Evolutionary conservation across 2,113 vertebrate species (phyloP).

Genomic region (Zapornia atra): DNA sequence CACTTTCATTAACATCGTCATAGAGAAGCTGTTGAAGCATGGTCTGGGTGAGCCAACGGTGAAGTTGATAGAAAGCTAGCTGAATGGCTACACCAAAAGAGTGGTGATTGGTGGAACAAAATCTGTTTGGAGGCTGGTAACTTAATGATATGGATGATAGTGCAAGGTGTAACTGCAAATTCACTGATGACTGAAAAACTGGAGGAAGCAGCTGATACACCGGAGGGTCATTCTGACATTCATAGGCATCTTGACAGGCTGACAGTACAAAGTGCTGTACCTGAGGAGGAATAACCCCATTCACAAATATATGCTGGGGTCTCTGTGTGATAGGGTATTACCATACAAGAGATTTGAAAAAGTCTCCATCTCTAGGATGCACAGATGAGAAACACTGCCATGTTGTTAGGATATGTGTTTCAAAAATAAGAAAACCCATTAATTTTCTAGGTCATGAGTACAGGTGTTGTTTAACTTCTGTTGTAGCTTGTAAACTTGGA

Average conservation of each 20-base stretch:
- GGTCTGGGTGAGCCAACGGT: not conserved
- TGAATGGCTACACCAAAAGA: not conserved
- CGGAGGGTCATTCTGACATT: not conserved
- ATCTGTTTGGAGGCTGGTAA: not conserved
- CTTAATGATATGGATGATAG: not conserved
- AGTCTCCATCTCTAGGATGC: not conserved
- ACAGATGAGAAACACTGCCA: not conserved
- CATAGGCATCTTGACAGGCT: not conserved
- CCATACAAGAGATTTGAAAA: not conserved
- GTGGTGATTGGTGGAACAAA: not conserved
- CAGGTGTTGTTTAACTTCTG: not conserved
- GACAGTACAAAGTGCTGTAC: not conserved
- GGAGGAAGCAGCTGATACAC: not conserved
- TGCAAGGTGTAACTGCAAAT: not conserved
- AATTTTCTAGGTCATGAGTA: not conserved
- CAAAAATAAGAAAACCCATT: not conserved
- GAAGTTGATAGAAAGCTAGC: accelerated
- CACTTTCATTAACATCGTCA: not conserved
- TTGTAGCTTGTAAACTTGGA: not conserved
- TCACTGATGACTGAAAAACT: not conserved
- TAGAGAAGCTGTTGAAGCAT: not conserved
- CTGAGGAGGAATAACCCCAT: not conserved
- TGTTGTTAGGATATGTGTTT: not conserved
- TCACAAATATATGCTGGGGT: accelerated
- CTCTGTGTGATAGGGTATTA: not conserved